phyloP scores from a whole-genome alignment of 2,888 invertebrate species.

The Limenitis camilla region DNA sequence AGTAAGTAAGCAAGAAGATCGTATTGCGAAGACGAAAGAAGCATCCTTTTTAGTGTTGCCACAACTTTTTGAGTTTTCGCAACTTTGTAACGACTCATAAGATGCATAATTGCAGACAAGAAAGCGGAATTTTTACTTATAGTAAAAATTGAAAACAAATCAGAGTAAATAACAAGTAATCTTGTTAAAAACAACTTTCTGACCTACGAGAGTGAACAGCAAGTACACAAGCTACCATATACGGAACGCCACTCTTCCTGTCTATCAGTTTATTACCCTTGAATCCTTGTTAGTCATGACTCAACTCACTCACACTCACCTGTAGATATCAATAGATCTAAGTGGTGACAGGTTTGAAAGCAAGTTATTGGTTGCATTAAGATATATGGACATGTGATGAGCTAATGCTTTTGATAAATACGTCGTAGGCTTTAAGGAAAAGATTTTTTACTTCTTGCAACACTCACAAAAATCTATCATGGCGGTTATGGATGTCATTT shows the following conservation, averaged over 20 bases:
- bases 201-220: slow-evolving; percentile 19
- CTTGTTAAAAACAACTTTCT: slow-evolving; percentile 1
- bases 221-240: slow-evolving; percentile 29
- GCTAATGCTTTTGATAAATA: neutral
- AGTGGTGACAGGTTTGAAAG: slow-evolving; percentile 4
- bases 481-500: too few species aligned
- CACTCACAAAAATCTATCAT: too few species aligned
- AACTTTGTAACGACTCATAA: too few species aligned
- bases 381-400: neutral
- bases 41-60: too few species aligned
- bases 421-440: neutral
- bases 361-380: neutral
- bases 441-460: too few species aligned
- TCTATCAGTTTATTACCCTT: slow-evolving; percentile 11
- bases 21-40: too few species aligned
- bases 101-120: too few species aligned
- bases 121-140: too few species aligned
- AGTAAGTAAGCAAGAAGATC: too few species aligned
- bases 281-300: slow-evolving; percentile 10
- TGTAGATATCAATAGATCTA: slow-evolving; percentile 4
- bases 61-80: too few species aligned
- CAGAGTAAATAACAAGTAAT: neutral
- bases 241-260: slow-evolving; percentile 27
- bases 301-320: slow-evolving; percentile 6
- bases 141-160: too few species aligned